Percentiles rank a stretch among this genome's conserved stretches.
phyloP scores from a whole-genome alignment of 2,797 vertebrate genomes.

The Microctenopoma lineatum region DNA sequence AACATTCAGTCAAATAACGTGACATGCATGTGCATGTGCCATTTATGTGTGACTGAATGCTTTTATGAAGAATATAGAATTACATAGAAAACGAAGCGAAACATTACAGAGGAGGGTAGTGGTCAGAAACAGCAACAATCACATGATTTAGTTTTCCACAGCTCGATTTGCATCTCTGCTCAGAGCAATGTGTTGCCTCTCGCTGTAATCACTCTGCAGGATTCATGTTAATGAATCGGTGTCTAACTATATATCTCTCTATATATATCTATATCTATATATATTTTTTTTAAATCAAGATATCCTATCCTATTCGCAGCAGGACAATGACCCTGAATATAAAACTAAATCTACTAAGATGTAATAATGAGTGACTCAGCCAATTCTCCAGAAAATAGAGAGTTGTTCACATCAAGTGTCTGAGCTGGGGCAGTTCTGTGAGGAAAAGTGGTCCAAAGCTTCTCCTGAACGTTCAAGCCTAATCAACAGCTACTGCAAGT shows the following conservation, averaged over 20 bases:
- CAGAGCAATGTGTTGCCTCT: conserved; percentile 8
- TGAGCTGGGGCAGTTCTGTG: too few relatives aligned
- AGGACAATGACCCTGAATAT: too few relatives aligned
- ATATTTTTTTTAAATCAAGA: too few relatives aligned
- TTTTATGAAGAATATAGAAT: neutral
- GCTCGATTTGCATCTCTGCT: neutral
- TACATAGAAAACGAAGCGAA: neutral
- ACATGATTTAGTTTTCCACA: conserved; percentile 8
- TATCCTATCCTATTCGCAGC: too few relatives aligned
- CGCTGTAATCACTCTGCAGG: conserved; percentile 1
- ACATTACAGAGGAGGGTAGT: neutral
- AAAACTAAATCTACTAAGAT: too few relatives aligned
- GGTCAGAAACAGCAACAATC: neutral
- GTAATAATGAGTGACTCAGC: too few relatives aligned
- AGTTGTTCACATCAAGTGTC: too few relatives aligned
- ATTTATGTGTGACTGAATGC: neutral
- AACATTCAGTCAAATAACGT: conserved; percentile 19
- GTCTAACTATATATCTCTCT: rapidly evolving
- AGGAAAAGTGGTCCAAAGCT: too few relatives aligned
- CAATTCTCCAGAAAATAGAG: too few relatives aligned
- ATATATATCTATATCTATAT: too few relatives aligned
- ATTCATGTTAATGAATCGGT: conserved; percentile 34
- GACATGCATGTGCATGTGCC: neutral
- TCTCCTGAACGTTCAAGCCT: too few relatives aligned
- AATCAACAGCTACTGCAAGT: too few relatives aligned